phyloP scores from a whole-genome alignment of 1,140 invertebrate species.

The Drosophila malerkotliana region DNA sequence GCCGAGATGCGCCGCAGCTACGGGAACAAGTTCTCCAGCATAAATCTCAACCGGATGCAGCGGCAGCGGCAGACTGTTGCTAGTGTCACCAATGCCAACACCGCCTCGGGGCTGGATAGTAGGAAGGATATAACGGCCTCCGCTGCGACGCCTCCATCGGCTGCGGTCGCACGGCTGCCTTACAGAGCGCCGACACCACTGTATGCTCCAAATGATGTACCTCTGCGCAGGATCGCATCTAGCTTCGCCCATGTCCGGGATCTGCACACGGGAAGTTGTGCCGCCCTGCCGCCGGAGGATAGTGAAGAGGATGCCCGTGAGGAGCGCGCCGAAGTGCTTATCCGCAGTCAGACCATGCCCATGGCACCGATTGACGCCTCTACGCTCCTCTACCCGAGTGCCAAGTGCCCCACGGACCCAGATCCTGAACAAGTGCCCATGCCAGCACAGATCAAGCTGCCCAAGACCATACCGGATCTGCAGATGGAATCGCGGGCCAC shows the following conservation, averaged over 20 bases:
- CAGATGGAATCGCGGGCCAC: constrained; percentile 30
- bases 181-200: background rate
- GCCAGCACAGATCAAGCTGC: background rate
- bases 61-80: constrained; percentile 6
- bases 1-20: constrained; percentile 52
- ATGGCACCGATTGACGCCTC: background rate
- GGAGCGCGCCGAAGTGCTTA: constrained; percentile 56
- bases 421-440: background rate
- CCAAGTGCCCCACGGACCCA: background rate
- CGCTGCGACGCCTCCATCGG: background rate
- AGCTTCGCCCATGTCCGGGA: constrained; percentile 58
- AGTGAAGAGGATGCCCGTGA: constrained; percentile 53
- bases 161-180: background rate
- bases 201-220: background rate
- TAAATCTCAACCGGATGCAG: constrained; percentile 41
- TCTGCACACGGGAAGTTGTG: constrained; percentile 18
- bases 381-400: background rate
- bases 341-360: constrained; percentile 39
- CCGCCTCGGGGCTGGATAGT: background rate
- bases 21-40: constrained; percentile 53
- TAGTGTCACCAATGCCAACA: background rate
- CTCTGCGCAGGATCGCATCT: constrained; percentile 58
- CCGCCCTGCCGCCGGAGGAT: constrained; percentile 45
- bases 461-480: background rate
- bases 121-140: background rate